Conservation (phyloP, 2,888 invertebrate genomes). For the Thelaira solivaga region DNA sequence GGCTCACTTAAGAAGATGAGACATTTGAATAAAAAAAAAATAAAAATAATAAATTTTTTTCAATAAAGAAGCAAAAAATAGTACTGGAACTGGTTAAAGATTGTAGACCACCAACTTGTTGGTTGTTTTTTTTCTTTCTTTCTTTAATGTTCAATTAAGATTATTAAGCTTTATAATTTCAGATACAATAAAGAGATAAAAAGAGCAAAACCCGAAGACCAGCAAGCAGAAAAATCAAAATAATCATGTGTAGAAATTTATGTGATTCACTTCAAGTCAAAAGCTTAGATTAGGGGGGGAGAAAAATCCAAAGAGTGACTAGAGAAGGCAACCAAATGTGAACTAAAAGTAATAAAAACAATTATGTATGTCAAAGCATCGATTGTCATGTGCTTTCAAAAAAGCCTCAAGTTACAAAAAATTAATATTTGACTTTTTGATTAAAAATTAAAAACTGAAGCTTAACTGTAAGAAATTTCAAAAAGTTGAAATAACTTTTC, state of each 20-base stretch:
- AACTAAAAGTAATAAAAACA: conserved; percentile 26
- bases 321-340: background rate
- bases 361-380: conserved; percentile 32
- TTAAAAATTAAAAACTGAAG: too few relatives aligned
- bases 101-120: conserved; percentile 57
- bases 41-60: background rate
- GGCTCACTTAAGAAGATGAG: conserved; percentile 55
- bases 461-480: too few relatives aligned
- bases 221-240: conserved; percentile 30
- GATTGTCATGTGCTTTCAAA: too few relatives aligned
- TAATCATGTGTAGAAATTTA: conserved; percentile 40
- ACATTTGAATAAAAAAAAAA: conserved; percentile 48
- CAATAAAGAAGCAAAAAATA: conserved; percentile 1
- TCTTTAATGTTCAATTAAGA: conserved; percentile 59
- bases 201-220: conserved; percentile 1
- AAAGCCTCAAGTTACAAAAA: too few relatives aligned
- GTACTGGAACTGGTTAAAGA: conserved; percentile 48
- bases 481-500: too few relatives aligned
- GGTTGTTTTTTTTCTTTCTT: conserved; percentile 19
- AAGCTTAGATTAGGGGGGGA: background rate
- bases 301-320: background rate
- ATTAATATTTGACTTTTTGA: too few relatives aligned
- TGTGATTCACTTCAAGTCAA: conserved; percentile 41
- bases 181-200: conserved; percentile 39
- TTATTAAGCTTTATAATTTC: conserved; percentile 59